Evolutionary conservation across 1,140 invertebrate genomes (phyloP).

Genomic region (Sarcophaga bullata): DNA sequence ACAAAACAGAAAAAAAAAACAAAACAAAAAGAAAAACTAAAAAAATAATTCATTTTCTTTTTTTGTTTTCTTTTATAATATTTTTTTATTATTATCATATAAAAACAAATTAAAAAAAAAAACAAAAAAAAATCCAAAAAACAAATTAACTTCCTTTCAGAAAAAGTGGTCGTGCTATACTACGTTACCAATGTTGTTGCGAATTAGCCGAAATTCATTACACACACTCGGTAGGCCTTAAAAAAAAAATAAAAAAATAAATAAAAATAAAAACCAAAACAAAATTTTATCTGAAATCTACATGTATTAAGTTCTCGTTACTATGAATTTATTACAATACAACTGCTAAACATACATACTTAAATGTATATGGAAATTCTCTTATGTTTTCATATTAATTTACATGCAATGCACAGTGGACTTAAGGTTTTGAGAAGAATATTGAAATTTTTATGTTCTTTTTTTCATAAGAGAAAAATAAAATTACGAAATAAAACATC

Average conservation of each 20-base stretch:
- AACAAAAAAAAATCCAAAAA: constrained; percentile 42
- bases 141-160: constrained; percentile 55
- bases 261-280: neutral
- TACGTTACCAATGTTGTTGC: constrained; percentile 67
- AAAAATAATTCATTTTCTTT: constrained; percentile 30
- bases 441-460: neutral
- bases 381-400: constrained; percentile 27
- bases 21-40: neutral
- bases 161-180: constrained; percentile 66
- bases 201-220: constrained; percentile 66
- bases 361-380: constrained; percentile 33
- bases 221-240: constrained; percentile 65
- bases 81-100: constrained; percentile 14
- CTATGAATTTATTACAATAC: neutral
- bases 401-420: neutral
- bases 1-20: neutral
- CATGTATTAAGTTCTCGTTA: neutral
- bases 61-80: constrained; percentile 14
- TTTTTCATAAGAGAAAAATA: too few relatives aligned
- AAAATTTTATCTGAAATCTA: neutral
- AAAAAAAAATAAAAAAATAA: neutral
- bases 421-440: neutral
- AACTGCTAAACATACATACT: neutral
- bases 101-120: constrained; percentile 29
- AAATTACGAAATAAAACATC: too few relatives aligned